Evolutionary conservation across 2,113 vertebrate species (phyloP).

Genomic region (Oxyura jamaicensis): DNA sequence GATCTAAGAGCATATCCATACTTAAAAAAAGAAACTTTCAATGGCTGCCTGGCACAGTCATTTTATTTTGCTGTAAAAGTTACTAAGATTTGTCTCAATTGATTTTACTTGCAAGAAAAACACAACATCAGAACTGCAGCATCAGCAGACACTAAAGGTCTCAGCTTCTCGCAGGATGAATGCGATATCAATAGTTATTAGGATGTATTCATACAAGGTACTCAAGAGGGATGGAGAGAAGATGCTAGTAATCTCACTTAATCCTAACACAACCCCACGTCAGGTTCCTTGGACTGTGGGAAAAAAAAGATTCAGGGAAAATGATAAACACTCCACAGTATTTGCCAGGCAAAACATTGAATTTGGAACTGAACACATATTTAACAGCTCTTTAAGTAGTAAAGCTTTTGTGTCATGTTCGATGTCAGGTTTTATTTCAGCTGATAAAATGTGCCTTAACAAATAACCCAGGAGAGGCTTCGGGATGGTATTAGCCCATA

Average conservation of each 20-base stretch:
- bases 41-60: not conserved
- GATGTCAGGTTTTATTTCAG: not conserved
- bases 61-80: slow-evolving; percentile 67
- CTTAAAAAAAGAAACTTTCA: not conserved
- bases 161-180: slow-evolving; percentile 76
- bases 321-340: slow-evolving; percentile 20
- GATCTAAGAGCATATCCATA: not conserved
- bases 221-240: slow-evolving; percentile 68
- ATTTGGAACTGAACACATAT: not conserved
- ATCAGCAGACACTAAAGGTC: slow-evolving; percentile 79
- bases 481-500: not conserved
- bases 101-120: slow-evolving; percentile 80
- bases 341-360: not conserved
- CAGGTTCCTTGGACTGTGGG: slow-evolving; percentile 80
- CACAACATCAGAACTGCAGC: slow-evolving; percentile 70
- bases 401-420: not conserved
- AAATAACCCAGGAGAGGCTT: not conserved
- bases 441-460: not conserved
- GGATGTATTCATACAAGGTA: slow-evolving; percentile 73
- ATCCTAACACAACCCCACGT: slow-evolving; percentile 69
- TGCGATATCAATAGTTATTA: slow-evolving; percentile 82
- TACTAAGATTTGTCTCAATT: slow-evolving; percentile 74
- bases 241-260: slow-evolving; percentile 80
- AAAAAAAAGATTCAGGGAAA: slow-evolving; percentile 75
- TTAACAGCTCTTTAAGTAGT: slow-evolving; percentile 19